Conservation (phyloP, 2,113 vertebrate genomes). For the Strix aluco region DNA sequence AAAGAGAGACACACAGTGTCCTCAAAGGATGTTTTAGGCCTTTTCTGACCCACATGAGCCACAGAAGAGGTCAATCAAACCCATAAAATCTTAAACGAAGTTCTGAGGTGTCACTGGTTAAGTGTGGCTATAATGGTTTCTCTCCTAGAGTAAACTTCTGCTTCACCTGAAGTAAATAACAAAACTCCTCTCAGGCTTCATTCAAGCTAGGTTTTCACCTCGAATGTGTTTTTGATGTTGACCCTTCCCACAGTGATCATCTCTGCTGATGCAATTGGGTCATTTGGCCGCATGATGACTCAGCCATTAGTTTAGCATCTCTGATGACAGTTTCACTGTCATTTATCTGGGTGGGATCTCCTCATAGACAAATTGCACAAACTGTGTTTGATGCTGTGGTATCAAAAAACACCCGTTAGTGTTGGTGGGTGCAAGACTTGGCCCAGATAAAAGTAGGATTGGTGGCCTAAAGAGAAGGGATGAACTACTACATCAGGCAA, state of each 20-base stretch:
- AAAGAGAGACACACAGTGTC: background rate
- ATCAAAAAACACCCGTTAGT: background rate
- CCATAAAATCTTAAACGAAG: background rate
- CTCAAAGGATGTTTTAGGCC: background rate
- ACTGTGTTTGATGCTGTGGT: background rate
- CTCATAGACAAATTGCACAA: slow-evolving; percentile 14
- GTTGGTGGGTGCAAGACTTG: background rate
- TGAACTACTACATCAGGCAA: background rate
- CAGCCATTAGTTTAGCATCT: background rate
- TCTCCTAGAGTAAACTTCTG: background rate
- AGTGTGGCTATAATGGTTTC: background rate
- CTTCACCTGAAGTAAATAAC: background rate
- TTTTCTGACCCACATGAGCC: background rate
- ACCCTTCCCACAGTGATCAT: background rate
- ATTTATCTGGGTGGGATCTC: slow-evolving; percentile 36
- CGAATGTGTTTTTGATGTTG: background rate
- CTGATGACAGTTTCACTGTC: background rate
- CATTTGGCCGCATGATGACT: background rate
- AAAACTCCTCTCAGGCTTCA: background rate
- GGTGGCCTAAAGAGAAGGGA: background rate
- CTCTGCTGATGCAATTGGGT: slow-evolving; percentile 15
- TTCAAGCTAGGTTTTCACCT: background rate
- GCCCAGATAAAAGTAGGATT: background rate
- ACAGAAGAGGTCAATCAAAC: background rate
- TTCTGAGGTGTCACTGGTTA: background rate